Base-by-base conservation (phyloP, 2,888 invertebrate genomes). In the Kryphioiulus occultus region DNA sequence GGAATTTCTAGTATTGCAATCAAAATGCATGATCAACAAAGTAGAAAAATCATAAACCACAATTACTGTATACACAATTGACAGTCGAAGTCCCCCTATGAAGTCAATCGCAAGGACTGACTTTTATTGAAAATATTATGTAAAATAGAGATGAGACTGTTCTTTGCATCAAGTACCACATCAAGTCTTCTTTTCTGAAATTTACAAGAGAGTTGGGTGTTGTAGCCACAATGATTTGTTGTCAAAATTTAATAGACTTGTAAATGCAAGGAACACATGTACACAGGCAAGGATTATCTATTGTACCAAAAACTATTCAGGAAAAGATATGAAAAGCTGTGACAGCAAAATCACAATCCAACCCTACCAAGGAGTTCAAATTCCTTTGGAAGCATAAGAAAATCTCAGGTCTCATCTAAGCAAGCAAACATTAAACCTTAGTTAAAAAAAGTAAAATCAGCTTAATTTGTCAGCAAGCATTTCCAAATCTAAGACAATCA, bases 151-250 rank as follows among this genome's bases (percentile, higher is more conserved):
- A 22, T 59, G 22, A 22, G 59, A 59, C 17, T 59, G 22, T 59
- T 59, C 22, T n/a, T n/a, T n/a, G n/a, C 1, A 19, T 59, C 22
- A 22, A 22, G 7, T 59, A 59, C 0, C 7, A 22, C 59, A 59
- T 59, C 59, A 59, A 59, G n/a, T 59, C 59, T 59, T 59, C 59
- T 59, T 59, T 59, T 59, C 59, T 59, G 59, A 59, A 59, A 59
- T 22, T 59, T 19, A 59, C 15, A 12, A 47, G 17, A 47, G 47
- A 42, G 15, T 42, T 12, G 7, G 42, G 42, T 42, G 42, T 7
- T 42, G 42, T 12, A 5, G 5, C 7, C 42, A 42, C 42, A 12
- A 42, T 15, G 19, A 17, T 15, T 47, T 19, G 47, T 15, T 47
- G 47, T 47, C 19, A 0, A 47, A n/a, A n/a, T n/a, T n/a, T n/a